phyloP scores from a whole-genome alignment of 2,888 invertebrate genomes.

The Gasteruption jaculator region DNA sequence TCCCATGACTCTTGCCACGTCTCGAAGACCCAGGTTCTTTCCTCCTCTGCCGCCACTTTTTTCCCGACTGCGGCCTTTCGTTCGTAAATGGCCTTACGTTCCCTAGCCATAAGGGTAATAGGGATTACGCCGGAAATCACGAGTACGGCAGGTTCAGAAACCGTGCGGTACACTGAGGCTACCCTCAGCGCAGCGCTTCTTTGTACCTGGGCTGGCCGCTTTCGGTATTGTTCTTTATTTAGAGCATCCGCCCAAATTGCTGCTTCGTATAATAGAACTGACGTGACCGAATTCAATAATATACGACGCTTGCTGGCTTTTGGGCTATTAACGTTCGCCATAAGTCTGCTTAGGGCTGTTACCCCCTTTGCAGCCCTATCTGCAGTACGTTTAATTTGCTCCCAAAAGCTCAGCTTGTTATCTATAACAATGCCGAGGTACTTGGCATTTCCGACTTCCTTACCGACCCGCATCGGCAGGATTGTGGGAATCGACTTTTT shows the following conservation, averaged over 20 bases:
- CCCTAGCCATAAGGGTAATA: no score
- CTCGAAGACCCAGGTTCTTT: no score
- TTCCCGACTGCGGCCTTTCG: no score
- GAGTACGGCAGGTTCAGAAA: no score
- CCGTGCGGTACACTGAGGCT: no score
- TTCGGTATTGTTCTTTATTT: no score
- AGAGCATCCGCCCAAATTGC: slow-evolving; percentile 24
- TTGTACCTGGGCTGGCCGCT: no score
- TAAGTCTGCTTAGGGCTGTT: slow-evolving; percentile 12
- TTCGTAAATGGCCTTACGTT: no score
- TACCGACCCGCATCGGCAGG: slow-evolving; percentile 14
- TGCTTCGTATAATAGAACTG: slow-evolving; percentile 25
- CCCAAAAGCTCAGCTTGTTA: slow-evolving; percentile 15
- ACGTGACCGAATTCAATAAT: slow-evolving; percentile 19
- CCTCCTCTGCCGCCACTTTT: no score
- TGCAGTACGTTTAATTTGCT: slow-evolving; percentile 16
- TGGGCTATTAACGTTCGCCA: slow-evolving; percentile 13
- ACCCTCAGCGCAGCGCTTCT: no score
- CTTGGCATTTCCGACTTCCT: slow-evolving; percentile 2
- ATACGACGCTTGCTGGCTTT: slow-evolving; percentile 18
- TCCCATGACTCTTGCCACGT: no score
- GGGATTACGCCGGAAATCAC: no score
- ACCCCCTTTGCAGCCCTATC: slow-evolving; percentile 21
- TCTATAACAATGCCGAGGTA: slow-evolving; percentile 27
- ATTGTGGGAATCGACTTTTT: slow-evolving; percentile 16